Percentiles rank a stretch among this genome's conserved stretches.
phyloP scores from a whole-genome alignment of 2,113 vertebrate genomes.

The Hemibagrus wyckioides region DNA sequence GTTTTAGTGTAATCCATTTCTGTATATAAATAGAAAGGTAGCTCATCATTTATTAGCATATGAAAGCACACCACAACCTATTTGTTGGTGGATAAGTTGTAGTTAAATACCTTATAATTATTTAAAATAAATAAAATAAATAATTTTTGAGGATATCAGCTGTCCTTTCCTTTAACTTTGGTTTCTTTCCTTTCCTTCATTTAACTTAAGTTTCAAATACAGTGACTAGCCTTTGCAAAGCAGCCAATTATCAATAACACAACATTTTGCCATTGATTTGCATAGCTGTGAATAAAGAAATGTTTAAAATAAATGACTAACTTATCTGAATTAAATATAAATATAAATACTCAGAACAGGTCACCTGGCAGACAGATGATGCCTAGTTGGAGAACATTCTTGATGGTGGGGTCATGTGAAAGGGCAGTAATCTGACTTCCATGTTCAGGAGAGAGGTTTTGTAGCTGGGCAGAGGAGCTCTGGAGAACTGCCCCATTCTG shows the following conservation, averaged over 20 bases:
- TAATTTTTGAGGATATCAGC: not conserved
- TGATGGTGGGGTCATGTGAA: constrained; percentile 66
- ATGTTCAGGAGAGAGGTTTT: constrained; percentile 41
- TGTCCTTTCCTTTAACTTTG: not conserved
- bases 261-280: not conserved
- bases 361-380: constrained; percentile 88
- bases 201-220: not conserved
- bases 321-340: not conserved
- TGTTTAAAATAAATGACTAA: not conserved
- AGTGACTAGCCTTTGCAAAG: not conserved
- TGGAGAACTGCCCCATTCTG: constrained; percentile 52
- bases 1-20: not conserved
- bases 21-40: not conserved
- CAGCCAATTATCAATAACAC: not conserved
- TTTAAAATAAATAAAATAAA: no score
- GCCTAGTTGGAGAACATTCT: constrained; percentile 74
- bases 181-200: not conserved
- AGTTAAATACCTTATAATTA: not conserved
- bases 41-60: not conserved
- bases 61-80: not conserved
- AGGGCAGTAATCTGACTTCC: constrained; percentile 55
- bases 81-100: not conserved
- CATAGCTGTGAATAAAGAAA: not conserved
- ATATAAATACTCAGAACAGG: constrained; percentile 1
- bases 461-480: constrained; percentile 39